These are phyloP conservation scores for Synergus umbraculus DNA, from an alignment of 2,888 invertebrate species.

Conservation along the genomic window DNA sequence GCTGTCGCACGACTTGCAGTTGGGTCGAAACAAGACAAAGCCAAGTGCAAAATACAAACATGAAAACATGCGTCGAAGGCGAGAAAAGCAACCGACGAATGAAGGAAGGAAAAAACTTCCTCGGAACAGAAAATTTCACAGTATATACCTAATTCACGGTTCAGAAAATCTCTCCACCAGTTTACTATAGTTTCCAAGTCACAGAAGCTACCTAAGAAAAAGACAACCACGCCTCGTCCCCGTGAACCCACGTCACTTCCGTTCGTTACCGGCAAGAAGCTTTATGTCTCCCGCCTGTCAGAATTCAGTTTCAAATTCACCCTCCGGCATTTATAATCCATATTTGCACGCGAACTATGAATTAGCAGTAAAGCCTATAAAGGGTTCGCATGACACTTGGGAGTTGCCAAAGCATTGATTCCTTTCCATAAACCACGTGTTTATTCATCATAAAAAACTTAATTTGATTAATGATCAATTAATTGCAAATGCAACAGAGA, in stretches of 20 bases:
- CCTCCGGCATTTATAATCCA: slow-evolving; percentile 31
- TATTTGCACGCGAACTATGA: slow-evolving; percentile 20
- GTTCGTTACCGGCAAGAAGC: slow-evolving; percentile 48
- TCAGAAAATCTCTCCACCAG: slow-evolving; percentile 49
- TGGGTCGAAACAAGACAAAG: slow-evolving; percentile 52
- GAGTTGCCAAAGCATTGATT: slow-evolving; percentile 1
- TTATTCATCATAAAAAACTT: not conserved
- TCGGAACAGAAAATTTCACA: slow-evolving; percentile 50
- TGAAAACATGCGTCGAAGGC: slow-evolving; percentile 49
- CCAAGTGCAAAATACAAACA: slow-evolving; percentile 48
- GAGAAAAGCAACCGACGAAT: slow-evolving; percentile 50
- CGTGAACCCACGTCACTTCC: slow-evolving; percentile 42
- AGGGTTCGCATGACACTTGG: not conserved
- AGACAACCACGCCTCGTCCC: slow-evolving; percentile 41
- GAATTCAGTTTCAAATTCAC: slow-evolving; percentile 32
- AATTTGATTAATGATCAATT: too few relatives aligned
- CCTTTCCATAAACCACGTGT: not conserved
- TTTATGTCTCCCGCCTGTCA: slow-evolving; percentile 43
- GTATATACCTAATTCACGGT: slow-evolving; percentile 49
- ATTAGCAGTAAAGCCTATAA: slow-evolving; percentile 4
- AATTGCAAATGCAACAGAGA: too few relatives aligned
- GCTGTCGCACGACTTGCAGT: slow-evolving; percentile 44
- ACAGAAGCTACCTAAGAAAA: slow-evolving; percentile 41
- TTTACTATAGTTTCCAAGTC: slow-evolving; percentile 44
- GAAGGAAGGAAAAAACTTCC: slow-evolving; percentile 46